Evolutionary conservation across 2,888 invertebrate genomes (phyloP).

Genomic region (Drosophila anomelani): DNA sequence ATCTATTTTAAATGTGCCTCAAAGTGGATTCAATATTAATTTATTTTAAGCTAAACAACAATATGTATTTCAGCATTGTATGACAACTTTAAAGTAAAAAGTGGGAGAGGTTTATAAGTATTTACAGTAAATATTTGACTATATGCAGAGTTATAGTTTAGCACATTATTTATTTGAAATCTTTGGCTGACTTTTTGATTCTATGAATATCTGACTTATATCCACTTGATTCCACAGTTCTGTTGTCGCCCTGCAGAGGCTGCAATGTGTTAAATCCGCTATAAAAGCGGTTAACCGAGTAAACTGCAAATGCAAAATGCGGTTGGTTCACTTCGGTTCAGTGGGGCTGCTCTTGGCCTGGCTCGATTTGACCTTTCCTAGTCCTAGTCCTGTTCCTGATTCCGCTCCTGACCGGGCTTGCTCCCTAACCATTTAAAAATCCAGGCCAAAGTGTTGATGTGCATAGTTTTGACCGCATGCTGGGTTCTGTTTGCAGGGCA

Average conservation of each 20-base stretch:
- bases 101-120: too few species aligned
- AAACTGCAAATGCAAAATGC: slow-evolving; percentile 72
- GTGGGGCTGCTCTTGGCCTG: slow-evolving; percentile 12
- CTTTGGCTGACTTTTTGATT: too few species aligned
- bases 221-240: slow-evolving; percentile 5
- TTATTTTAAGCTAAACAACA: neutral
- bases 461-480: slow-evolving; percentile 30
- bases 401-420: slow-evolving; percentile 6
- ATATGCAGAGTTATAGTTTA: too few species aligned
- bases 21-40: neutral
- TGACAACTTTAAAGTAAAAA: too few species aligned
- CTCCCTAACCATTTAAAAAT: slow-evolving; percentile 23
- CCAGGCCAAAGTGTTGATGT: slow-evolving; percentile 42
- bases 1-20: neutral
- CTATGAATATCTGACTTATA: too few species aligned
- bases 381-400: slow-evolving; percentile 7
- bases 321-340: slow-evolving; percentile 59
- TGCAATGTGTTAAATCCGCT: slow-evolving; percentile 69
- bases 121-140: neutral
- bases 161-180: too few species aligned
- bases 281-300: slow-evolving; percentile 73
- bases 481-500: slow-evolving; percentile 13
- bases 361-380: slow-evolving; percentile 28
- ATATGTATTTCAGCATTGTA: too few species aligned
- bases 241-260: slow-evolving; percentile 17